phyloP scores from a whole-genome alignment of 1,140 invertebrate genomes.

The Glomeris maerens region DNA sequence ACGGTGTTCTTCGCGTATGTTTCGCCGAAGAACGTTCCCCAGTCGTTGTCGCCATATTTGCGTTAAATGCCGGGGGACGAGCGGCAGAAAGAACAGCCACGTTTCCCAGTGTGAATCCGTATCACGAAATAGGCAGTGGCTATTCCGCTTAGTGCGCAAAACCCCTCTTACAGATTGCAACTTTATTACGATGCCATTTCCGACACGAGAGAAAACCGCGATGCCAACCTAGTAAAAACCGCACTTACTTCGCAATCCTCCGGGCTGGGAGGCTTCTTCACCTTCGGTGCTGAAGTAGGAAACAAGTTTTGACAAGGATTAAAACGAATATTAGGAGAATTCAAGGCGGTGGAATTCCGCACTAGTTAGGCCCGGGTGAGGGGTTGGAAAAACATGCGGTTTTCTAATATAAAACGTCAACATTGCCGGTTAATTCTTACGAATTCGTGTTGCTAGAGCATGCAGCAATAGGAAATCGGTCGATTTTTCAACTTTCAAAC shows the following conservation, averaged over 20 bases:
- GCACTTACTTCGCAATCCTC: slow-evolving; percentile 14
- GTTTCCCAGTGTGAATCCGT: neutral
- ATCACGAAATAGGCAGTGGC: too few relatives aligned
- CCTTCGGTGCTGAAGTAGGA: slow-evolving; percentile 16
- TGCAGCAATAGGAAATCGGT: slow-evolving; percentile 3
- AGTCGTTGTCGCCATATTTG: too few relatives aligned
- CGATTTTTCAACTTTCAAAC: neutral
- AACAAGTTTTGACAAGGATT: neutral
- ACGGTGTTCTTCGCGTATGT: too few relatives aligned
- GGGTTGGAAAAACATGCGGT: neutral
- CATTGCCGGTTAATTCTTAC: neutral
- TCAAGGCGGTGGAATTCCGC: neutral
- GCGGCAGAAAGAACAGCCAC: neutral
- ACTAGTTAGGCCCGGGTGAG: neutral
- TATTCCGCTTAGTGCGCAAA: too few relatives aligned
- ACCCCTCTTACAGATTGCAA: neutral
- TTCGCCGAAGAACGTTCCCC: too few relatives aligned
- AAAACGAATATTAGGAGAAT: slow-evolving; percentile 1
- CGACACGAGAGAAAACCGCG: neutral
- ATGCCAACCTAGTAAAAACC: neutral
- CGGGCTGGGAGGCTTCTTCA: slow-evolving; percentile 12
- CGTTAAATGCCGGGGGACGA: too few relatives aligned
- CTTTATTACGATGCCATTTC: neutral
- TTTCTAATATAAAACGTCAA: neutral
- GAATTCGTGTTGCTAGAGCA: neutral